A percentile compares a stretch with the other conserved stretches of the same genome.
Evolutionary conservation across 2,888 invertebrate species (phyloP).

Genomic region (Coleophora deauratella): DNA sequence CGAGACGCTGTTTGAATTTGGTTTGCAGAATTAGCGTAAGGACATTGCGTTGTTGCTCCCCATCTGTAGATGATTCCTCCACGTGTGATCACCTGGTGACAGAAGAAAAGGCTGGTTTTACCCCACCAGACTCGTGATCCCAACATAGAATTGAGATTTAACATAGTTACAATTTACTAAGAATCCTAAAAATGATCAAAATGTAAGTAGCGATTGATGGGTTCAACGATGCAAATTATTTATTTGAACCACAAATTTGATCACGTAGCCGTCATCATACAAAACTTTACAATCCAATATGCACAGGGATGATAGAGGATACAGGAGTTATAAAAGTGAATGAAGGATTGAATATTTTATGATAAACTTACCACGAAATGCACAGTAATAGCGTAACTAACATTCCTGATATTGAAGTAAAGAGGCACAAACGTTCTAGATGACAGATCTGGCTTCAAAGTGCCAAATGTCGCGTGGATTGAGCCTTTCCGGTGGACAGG

Average conservation of each 20-base stretch:
- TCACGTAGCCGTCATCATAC: too few species aligned
- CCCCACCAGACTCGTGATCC: too few species aligned
- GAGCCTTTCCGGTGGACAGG: slow-evolving; percentile 22
- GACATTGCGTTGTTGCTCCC: slow-evolving; percentile 66
- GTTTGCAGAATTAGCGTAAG: slow-evolving; percentile 32
- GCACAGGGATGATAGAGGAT: too few species aligned
- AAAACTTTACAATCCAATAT: too few species aligned
- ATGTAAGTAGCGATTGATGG: too few species aligned
- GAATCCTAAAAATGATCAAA: too few species aligned
- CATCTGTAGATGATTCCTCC: slow-evolving; percentile 62
- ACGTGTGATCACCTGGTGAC: slow-evolving; percentile 52
- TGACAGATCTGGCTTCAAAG: slow-evolving; percentile 33
- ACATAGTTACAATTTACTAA: too few species aligned
- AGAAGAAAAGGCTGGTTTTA: too few species aligned
- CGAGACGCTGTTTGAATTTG: slow-evolving; percentile 36
- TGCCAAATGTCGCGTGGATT: slow-evolving; percentile 37
- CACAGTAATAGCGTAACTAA: slow-evolving; percentile 42
- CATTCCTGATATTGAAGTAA: slow-evolving; percentile 37
- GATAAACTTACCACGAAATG: slow-evolving; percentile 50
- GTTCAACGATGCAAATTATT: too few species aligned
- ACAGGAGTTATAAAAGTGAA: too few species aligned
- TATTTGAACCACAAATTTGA: too few species aligned
- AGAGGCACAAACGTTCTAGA: slow-evolving; percentile 46
- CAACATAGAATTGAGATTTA: too few species aligned
- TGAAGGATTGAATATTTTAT: not conserved